These are phyloP conservation scores for Caenorhabditis zanzibari DNA, from an alignment of 2,888 invertebrate species.

Conservation along the genomic window DNA sequence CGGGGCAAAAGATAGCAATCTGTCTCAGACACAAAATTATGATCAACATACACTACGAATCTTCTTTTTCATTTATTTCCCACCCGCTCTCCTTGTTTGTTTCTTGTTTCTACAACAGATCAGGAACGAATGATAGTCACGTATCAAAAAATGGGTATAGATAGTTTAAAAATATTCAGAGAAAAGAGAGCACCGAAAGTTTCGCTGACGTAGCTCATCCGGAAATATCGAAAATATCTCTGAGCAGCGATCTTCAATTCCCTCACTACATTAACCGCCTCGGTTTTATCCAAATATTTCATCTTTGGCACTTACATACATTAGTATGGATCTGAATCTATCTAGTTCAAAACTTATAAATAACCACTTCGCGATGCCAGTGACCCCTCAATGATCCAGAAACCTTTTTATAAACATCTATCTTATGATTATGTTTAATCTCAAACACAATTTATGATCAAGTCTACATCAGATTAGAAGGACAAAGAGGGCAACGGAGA, in stretches of 20 bases:
- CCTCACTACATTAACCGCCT: conserved; percentile 22
- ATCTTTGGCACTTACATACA: conserved; percentile 34
- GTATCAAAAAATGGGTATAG: too few relatives aligned
- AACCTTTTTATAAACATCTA: conserved; percentile 27
- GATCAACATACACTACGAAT: neutral
- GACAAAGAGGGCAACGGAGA: neutral
- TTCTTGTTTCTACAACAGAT: conserved; percentile 27
- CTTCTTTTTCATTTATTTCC: too few relatives aligned
- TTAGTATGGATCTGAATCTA: conserved; percentile 18
- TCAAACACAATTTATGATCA: conserved; percentile 39
- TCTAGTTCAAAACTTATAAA: conserved; percentile 34
- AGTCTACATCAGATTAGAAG: conserved; percentile 23
- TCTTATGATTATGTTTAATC: conserved; percentile 37
- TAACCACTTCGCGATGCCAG: neutral
- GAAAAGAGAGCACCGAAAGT: conserved; percentile 10
- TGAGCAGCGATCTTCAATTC: conserved; percentile 21
- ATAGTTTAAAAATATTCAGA: too few relatives aligned
- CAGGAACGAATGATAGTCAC: conserved; percentile 11
- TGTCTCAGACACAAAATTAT: conserved; percentile 22
- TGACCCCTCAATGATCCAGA: neutral
- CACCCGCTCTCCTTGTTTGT: neutral
- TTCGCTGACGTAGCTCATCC: conserved; percentile 44
- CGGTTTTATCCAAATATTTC: conserved; percentile 9
- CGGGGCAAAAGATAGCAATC: neutral
- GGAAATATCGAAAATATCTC: conserved; percentile 54